A percentile compares a stretch with the other conserved stretches of the same genome.
Conservation (phyloP, 2,888 invertebrate species). For the Plebejus melissa region DNA sequence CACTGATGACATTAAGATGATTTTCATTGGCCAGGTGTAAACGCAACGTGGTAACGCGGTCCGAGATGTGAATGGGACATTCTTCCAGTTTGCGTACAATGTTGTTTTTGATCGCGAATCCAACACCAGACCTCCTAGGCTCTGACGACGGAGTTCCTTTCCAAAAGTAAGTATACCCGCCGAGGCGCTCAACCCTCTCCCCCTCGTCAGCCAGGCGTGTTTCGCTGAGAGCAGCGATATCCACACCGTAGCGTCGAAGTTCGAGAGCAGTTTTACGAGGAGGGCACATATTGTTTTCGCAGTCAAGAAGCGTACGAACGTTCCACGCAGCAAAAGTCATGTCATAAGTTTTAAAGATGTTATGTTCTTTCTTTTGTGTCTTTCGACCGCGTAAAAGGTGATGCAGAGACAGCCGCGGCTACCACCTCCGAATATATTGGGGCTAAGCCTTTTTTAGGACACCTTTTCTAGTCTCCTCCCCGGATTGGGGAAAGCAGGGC, state of each 20-base stretch:
- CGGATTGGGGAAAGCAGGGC: constrained; percentile 39
- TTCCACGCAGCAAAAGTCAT: constrained; percentile 36
- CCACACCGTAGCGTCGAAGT: neutral
- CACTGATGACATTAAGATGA: too few species aligned
- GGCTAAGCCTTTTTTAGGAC: constrained; percentile 38
- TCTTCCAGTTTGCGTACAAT: neutral
- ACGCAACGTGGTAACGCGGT: neutral
- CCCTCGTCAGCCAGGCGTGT: neutral
- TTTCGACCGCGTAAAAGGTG: constrained; percentile 28
- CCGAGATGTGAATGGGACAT: too few species aligned
- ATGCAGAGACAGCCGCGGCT: constrained; percentile 35
- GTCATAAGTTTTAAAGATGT: neutral
- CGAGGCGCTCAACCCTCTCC: neutral
- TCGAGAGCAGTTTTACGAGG: constrained; percentile 1
- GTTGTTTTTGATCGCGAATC: neutral
- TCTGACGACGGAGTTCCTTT: neutral
- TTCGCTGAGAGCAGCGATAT: constrained; percentile 7
- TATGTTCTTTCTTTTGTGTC: constrained; percentile 14
- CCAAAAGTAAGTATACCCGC: neutral
- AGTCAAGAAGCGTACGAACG: constrained; percentile 38
- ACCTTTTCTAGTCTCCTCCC: constrained; percentile 40
- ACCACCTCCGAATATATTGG: constrained; percentile 29
- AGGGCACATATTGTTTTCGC: constrained; percentile 35
- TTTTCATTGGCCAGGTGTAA: too few species aligned
- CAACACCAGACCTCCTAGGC: neutral